Evolutionary conservation across 2,113 vertebrate species (phyloP).

Genomic region (Festucalex cinctus): DNA sequence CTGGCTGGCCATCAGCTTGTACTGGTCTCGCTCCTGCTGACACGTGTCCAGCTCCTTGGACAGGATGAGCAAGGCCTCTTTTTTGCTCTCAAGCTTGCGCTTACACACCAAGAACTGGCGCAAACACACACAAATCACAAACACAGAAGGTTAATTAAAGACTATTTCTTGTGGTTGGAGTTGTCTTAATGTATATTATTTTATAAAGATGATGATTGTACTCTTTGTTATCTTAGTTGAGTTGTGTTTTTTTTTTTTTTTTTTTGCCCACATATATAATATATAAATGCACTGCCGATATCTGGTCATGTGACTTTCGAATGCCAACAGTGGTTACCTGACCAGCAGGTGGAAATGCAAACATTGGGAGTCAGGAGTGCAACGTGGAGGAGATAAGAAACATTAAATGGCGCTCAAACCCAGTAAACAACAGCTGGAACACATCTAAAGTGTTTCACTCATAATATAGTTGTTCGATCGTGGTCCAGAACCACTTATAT

Average conservation of each 20-base stretch:
- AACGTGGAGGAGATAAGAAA: conserved; percentile 26
- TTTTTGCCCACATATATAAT: neutral
- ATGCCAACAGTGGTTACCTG: conserved; percentile 2
- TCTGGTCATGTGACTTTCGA: conserved; percentile 1
- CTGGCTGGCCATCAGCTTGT: conserved; percentile 97
- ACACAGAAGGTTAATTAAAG: no score
- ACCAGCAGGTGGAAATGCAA: conserved; percentile 20
- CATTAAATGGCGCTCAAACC: conserved; percentile 16
- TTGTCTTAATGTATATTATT: no score
- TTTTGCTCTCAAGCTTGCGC: conserved; percentile 95
- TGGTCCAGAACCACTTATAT: neutral
- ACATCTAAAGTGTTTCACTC: neutral
- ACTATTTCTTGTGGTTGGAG: no score
- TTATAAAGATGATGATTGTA: no score
- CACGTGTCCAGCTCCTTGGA: conserved; percentile 96
- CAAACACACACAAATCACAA: neutral
- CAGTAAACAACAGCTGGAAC: conserved; percentile 18
- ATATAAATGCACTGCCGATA: neutral
- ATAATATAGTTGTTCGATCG: neutral
- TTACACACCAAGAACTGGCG: conserved; percentile 89
- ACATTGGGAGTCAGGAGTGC: conserved; percentile 17
- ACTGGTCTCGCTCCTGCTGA: conserved; percentile 96
- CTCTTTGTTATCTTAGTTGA: no score
- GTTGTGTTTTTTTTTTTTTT: no score
- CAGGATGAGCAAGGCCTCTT: conserved; percentile 92